These are phyloP conservation scores for Drosophila rellima DNA, from an alignment of 2,888 invertebrate species.

Conservation along the genomic window DNA sequence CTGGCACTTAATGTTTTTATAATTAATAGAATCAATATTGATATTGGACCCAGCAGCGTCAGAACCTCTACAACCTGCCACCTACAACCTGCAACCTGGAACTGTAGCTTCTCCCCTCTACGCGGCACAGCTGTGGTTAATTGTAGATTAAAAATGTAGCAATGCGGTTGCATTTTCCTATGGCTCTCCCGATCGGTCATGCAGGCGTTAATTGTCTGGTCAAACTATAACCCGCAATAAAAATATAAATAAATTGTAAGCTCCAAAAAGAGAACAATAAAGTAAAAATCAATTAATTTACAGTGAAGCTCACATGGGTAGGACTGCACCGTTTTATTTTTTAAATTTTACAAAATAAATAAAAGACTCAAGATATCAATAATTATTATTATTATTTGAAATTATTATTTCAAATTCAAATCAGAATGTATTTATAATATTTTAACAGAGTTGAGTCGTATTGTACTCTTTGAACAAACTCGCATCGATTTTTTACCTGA, in stretches of 20 bases:
- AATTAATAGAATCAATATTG: conserved; percentile 84
- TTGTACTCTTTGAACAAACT: conserved; percentile 9
- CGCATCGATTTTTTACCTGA: conserved; percentile 32
- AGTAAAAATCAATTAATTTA: conserved; percentile 20
- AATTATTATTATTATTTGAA: no score
- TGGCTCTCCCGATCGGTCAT: conserved; percentile 58
- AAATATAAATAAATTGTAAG: conserved; percentile 31
- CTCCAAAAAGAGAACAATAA: conserved; percentile 9
- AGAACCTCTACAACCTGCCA: neutral
- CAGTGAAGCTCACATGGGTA: conserved; percentile 35
- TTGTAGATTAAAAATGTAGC: conserved; percentile 84
- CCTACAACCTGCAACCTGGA: neutral
- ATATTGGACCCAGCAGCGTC: conserved; percentile 51
- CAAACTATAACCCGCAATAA: conserved; percentile 63
- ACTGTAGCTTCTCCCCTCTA: neutral
- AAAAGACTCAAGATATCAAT: neutral
- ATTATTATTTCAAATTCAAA: neutral
- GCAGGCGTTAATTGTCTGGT: conserved; percentile 84
- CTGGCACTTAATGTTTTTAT: conserved; percentile 83
- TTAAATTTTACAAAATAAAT: neutral
- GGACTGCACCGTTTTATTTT: neutral
- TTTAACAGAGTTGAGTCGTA: conserved; percentile 1
- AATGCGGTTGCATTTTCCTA: conserved; percentile 63
- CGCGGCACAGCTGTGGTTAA: conserved; percentile 78
- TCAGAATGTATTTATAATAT: neutral